Evolutionary conservation across 2,888 invertebrate species (phyloP).

Genomic region (Troglohyphantes excavatus): DNA sequence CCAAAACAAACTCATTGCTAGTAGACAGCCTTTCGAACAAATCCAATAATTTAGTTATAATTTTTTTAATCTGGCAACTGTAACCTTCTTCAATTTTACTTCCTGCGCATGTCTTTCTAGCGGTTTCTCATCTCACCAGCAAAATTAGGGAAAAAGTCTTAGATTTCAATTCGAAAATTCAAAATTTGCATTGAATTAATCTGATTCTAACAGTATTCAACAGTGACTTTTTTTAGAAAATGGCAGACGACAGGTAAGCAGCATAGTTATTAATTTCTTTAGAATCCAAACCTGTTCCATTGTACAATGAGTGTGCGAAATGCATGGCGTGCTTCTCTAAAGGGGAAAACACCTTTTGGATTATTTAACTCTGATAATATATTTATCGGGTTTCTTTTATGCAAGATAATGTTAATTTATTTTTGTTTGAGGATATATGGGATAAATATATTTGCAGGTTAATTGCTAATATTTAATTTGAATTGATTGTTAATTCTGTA

Average conservation of each 20-base stretch:
- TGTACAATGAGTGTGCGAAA: slow-evolving; percentile 5
- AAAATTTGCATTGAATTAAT: not conserved
- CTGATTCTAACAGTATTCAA: not conserved
- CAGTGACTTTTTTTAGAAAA: not conserved
- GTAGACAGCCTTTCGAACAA: no score
- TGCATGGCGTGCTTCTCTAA: slow-evolving; percentile 55
- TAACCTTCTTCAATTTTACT: not conserved
- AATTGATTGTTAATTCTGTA: no score
- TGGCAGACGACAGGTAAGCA: slow-evolving; percentile 54
- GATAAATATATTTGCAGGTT: no score
- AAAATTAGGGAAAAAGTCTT: slow-evolving; percentile 2
- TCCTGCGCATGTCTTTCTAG: slow-evolving; percentile 67
- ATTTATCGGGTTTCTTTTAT: no score
- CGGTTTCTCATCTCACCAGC: slow-evolving; percentile 42
- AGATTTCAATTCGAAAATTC: slow-evolving; percentile 1
- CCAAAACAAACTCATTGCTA: no score
- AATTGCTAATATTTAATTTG: no score
- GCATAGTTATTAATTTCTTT: not conserved
- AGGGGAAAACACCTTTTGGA: slow-evolving; percentile 38
- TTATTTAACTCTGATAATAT: not conserved
- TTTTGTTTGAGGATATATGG: no score
- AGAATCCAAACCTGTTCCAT: not conserved
- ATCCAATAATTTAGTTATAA: not conserved
- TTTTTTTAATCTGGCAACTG: slow-evolving; percentile 10
- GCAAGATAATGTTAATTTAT: no score